Evolutionary conservation across 2,797 vertebrate species (phyloP), one percentile per base, ranked within the genome.

Genomic region (Toxotes lorentzi): DNA sequence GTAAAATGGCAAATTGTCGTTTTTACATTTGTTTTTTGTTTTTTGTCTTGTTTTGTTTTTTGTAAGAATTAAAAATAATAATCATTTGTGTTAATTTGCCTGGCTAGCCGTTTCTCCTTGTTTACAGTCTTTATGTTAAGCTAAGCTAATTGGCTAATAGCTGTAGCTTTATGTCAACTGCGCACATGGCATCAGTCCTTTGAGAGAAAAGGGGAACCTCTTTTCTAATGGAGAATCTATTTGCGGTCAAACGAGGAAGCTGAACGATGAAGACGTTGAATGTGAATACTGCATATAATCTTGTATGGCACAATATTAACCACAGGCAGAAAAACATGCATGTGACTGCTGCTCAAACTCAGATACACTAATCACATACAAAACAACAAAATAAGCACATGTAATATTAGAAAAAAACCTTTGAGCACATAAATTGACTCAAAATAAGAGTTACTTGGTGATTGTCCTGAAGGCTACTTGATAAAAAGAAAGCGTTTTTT

Each of bases 141-240:
- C 35, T 64, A 45, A 45, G 68, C 24, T 38, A 57, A 63, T n/a
- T 0, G 0, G 30, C 48, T 48, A 19, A 12, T 40, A 50, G 56
- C 56, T 24, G 50, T 43, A 24, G 76, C 50, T 57, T 34, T 13
- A 30, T 2, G 2, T 35, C 16, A 48, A 57, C 45, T 23, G 24
- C 13, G 48, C 3, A 27, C 5, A 41, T 35, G 16, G 7, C 16
- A 2, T 53, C 27, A 51, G 19, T 59, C 10, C 30, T 50, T 50
- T 30, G 1, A 45, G 14, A 16, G 51, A 41, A 76, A 81, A 62
- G 38, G n/a, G 70, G 74, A 87, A 90, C 58, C 14, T 71, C 14
- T 32, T 70, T 32, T 59, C n/a, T 21, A 53, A 72, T 21, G 3
- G 38, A 62, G 70, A 86, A 76, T 61, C 34, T 10, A 38, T 21